A percentile compares a stretch with the other conserved stretches of the same genome.
phyloP scores from a whole-genome alignment of 2,113 vertebrate genomes.

The Ammodytes dubius region DNA sequence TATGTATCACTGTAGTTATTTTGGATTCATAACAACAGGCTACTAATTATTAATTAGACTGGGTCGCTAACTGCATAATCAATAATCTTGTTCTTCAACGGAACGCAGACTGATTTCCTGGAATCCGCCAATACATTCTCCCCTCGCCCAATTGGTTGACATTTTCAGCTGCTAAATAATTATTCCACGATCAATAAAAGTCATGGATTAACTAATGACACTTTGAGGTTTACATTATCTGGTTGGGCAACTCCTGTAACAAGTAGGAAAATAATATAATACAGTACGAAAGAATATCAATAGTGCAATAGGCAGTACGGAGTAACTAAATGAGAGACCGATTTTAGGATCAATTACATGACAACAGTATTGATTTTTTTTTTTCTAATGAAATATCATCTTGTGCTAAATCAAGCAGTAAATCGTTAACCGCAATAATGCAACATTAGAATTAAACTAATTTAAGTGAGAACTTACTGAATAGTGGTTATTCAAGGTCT shows the following conservation, averaged over 20 bases:
- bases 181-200: conserved; percentile 60
- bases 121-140: conserved; percentile 21
- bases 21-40: neutral
- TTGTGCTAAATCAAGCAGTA: conserved; percentile 43
- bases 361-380: conserved; percentile 6
- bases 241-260: neutral
- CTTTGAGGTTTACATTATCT: conserved; percentile 35
- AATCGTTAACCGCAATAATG: conserved; percentile 17
- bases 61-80: conserved; percentile 4
- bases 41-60: conserved; percentile 9
- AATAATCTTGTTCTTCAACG: conserved; percentile 27
- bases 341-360: conserved; percentile 12
- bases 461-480: neutral
- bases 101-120: conserved; percentile 26
- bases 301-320: neutral
- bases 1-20: conserved; percentile 15
- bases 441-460: neutral
- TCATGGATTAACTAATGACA: conserved; percentile 52
- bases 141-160: conserved; percentile 27
- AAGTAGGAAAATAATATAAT: neutral
- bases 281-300: neutral
- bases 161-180: conserved; percentile 52
- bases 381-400: conserved; percentile 23
- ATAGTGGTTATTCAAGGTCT: neutral
- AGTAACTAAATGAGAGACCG: conserved; percentile 7